Percentiles rank a stretch among this genome's conserved stretches.
Conservation (phyloP, 2,888 invertebrate species). For the Patella depressa region DNA sequence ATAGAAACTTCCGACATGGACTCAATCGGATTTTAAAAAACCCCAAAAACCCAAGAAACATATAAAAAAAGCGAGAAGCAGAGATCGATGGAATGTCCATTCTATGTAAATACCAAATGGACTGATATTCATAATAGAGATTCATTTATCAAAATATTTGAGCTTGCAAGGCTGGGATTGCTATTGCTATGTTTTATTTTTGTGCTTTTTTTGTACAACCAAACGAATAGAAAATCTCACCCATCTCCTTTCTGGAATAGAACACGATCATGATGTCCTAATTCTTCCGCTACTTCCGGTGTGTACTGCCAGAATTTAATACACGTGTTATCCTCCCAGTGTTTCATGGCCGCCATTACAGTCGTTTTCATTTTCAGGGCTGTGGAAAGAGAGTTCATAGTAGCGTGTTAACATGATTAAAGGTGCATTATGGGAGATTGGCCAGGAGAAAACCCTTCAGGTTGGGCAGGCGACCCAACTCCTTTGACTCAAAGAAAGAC, state of each 20-base stretch:
- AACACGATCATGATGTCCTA: conserved; percentile 31
- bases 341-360: conserved; percentile 39
- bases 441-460: no score
- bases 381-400: neutral
- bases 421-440: no score
- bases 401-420: neutral
- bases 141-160: no score
- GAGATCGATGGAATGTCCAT: no score
- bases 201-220: neutral
- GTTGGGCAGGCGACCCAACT: no score
- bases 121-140: no score
- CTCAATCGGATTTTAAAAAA: no score
- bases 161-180: neutral
- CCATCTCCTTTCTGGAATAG: conserved; percentile 27
- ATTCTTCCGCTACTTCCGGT: conserved; percentile 13
- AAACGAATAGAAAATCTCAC: conserved; percentile 18
- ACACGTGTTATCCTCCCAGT: conserved; percentile 53
- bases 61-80: no score
- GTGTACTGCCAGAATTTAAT: conserved; percentile 42
- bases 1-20: no score
- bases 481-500: no score
- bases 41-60: no score
- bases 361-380: conserved; percentile 22
- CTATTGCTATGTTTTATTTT: neutral
- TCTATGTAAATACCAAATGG: no score